Evolutionary conservation across 1,140 invertebrate genomes (phyloP), one percentile per base, ranked within the genome.

Genomic region (fruit fly (Drosophila melanogaster)): DNA sequence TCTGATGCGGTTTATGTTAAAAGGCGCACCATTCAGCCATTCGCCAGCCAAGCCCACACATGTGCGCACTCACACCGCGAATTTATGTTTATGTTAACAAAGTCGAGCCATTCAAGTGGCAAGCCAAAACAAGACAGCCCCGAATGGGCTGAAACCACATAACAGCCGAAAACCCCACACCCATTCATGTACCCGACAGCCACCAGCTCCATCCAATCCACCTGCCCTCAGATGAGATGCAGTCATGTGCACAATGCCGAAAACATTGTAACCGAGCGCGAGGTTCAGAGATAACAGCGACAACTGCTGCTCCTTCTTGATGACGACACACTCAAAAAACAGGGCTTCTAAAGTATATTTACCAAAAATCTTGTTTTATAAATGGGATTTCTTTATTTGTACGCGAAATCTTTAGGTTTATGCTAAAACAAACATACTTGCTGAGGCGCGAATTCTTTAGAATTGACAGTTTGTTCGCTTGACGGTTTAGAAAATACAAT

Each of bases 61-160:
- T 53, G 46, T 53, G 26, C 47, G 59, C 47, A 35, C 57, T 40
- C 59, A 50, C 41, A 30, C 60, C 69, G 69, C 61, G 75, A 86
- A 87, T 87, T 87, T 86, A 86, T 87, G 79, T 89, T 87, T 89
- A 89, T 89, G 83, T 89, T 87, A 87, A 87, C 84, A 87, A 76
- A 87, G 84, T 89, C 79, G 62, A 89, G 75, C 66, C 84, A 87
- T 87, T 87, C 84, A 89, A 87, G 83, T 89, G 83, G 83, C 84
- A 87, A 83, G 75, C 83, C 84, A 83, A 87, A 87, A 89, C 83
- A 87, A 81, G 70, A 30, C 72, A 71, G 41, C 54, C 59, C 35
- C 41, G 54, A 40, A 33, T 58, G 47, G 47, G 49, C 49, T 35
- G 19, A 56, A 33, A 38, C 38, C 37, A 30, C 38, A 14, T 11